Conservation (phyloP, 2,113 vertebrate species). For the Myotis yumanensis region DNA sequence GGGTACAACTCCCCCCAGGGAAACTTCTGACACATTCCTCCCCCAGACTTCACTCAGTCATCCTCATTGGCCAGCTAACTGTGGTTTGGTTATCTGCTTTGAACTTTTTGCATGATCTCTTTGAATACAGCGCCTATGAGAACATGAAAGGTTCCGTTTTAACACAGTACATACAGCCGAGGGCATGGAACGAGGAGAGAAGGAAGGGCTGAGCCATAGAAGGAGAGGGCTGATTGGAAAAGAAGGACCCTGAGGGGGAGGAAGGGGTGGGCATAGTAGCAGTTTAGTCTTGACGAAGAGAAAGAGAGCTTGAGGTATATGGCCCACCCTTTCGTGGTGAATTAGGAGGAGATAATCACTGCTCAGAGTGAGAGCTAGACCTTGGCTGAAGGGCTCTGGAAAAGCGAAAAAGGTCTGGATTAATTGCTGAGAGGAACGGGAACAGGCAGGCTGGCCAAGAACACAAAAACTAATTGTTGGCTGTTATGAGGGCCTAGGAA, state of each 20-base stretch:
- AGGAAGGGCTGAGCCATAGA: background rate
- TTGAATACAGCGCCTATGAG: background rate
- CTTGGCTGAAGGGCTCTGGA: background rate
- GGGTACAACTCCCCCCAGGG: background rate
- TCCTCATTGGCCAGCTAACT: background rate
- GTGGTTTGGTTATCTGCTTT: background rate
- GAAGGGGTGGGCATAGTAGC: fast-evolving
- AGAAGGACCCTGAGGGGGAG: background rate
- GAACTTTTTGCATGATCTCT: background rate
- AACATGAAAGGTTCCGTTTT: background rate
- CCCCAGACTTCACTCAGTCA: background rate
- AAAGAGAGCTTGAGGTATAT: background rate
- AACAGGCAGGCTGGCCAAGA: background rate
- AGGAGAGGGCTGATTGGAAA: background rate
- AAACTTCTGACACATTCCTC: background rate
- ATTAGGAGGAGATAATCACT: no score
- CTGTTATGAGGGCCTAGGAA: background rate
- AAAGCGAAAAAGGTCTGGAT: background rate
- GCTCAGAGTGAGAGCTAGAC: background rate
- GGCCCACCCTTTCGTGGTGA: background rate
- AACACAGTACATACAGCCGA: background rate
- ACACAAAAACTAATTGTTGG: background rate
- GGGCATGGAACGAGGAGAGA: background rate
- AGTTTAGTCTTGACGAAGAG: background rate
- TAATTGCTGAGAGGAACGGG: background rate